Evolutionary conservation across 2,888 invertebrate genomes (phyloP).

Genomic region (Drosophila subquinaria): DNA sequence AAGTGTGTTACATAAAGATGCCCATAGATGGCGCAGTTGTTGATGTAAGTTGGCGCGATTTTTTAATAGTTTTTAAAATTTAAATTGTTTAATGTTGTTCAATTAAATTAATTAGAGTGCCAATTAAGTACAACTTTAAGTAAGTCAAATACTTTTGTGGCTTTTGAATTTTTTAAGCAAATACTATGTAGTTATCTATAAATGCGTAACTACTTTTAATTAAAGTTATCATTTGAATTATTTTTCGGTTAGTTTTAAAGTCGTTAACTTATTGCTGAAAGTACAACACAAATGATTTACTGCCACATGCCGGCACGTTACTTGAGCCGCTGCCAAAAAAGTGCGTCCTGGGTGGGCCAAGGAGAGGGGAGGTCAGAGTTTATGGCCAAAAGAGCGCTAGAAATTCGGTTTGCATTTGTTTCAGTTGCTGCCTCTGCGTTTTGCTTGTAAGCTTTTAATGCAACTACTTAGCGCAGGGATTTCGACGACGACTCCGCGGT

Average conservation of each 20-base stretch:
- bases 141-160: too few species aligned
- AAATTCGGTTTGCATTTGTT: conserved; percentile 64
- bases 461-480: conserved; percentile 73
- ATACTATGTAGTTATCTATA: neutral
- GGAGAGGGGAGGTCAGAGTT: conserved; percentile 21
- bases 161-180: too few species aligned
- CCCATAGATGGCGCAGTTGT: neutral
- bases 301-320: conserved; percentile 47
- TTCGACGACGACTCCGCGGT: conserved; percentile 6
- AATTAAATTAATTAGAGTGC: neutral
- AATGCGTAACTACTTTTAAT: neutral
- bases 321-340: conserved; percentile 66
- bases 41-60: neutral
- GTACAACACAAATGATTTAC: conserved; percentile 55
- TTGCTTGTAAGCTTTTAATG: conserved; percentile 71
- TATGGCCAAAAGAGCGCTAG: conserved; percentile 28
- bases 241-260: conserved; percentile 33
- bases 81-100: neutral
- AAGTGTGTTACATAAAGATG: neutral
- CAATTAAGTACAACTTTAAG: too few species aligned
- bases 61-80: neutral
- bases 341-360: neutral
- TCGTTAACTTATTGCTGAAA: conserved; percentile 20
- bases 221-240: neutral
- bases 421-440: conserved; percentile 51